These are phyloP conservation scores for Melanargia galathea DNA, from an alignment of 2,888 invertebrate species.

Conservation along the genomic window DNA sequence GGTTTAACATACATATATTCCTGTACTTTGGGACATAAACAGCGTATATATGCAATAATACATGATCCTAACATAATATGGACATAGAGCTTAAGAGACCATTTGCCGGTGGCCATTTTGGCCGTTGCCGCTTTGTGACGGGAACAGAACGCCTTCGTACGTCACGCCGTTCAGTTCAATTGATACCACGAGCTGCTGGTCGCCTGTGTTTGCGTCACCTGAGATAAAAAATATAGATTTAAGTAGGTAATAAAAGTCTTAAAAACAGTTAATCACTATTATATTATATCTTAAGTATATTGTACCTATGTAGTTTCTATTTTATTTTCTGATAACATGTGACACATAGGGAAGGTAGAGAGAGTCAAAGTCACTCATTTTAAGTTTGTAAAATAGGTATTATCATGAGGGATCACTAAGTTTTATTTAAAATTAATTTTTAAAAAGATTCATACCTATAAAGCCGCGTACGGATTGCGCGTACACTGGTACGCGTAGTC, in stretches of 20 bases:
- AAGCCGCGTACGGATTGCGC: too few species aligned
- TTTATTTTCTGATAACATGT: too few species aligned
- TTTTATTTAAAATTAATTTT: too few species aligned
- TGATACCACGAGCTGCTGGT: constrained; percentile 95
- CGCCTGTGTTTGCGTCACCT: constrained; percentile 92
- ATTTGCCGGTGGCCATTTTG: constrained; percentile 73
- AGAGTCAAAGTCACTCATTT: too few species aligned
- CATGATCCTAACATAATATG: constrained; percentile 15
- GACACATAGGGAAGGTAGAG: too few species aligned
- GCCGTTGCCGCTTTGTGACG: constrained; percentile 68
- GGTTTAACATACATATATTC: constrained; percentile 9
- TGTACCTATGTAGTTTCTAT: too few species aligned
- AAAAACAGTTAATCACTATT: not conserved
- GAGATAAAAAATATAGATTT: constrained; percentile 51
- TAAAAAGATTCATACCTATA: too few species aligned
- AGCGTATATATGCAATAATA: constrained; percentile 14
- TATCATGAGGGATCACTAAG: too few species aligned
- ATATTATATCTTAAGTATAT: too few species aligned
- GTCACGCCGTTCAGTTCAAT: constrained; percentile 98
- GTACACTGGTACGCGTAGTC: too few species aligned
- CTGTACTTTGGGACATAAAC: constrained; percentile 12
- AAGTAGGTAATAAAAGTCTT: not conserved
- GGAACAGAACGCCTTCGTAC: constrained; percentile 96
- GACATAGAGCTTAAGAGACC: constrained; percentile 62
- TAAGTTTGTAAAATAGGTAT: too few species aligned